phyloP scores from a whole-genome alignment of 1,140 invertebrate genomes.

The Listronotus bonariensis region DNA sequence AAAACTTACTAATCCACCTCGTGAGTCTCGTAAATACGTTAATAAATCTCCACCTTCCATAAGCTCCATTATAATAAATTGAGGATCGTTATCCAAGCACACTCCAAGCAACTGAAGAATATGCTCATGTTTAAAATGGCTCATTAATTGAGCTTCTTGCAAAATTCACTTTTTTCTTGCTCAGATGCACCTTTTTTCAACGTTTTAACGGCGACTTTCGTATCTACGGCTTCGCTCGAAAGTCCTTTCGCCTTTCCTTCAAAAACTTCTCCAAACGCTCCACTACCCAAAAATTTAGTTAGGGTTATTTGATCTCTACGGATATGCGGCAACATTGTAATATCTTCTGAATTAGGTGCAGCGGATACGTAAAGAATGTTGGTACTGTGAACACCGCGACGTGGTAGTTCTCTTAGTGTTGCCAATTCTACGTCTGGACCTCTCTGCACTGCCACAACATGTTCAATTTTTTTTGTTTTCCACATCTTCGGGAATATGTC shows the following conservation, averaged over 20 bases:
- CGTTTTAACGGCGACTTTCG: conserved; percentile 87
- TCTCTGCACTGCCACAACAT: conserved; percentile 41
- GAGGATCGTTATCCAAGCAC: conserved; percentile 90
- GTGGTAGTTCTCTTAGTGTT: conserved; percentile 81
- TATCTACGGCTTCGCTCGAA: conserved; percentile 60
- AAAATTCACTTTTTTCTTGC: conserved; percentile 92
- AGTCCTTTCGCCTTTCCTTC: conserved; percentile 80
- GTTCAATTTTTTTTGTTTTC: conserved; percentile 41
- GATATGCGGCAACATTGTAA: conserved; percentile 82
- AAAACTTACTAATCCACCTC: conserved; percentile 67
- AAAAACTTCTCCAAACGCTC: conserved; percentile 97
- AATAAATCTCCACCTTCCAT: conserved; percentile 97
- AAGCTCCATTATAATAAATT: conserved; percentile 92
- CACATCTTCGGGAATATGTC: conserved; percentile 26
- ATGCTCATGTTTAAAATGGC: conserved; percentile 95
- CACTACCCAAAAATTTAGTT: conserved; percentile 88
- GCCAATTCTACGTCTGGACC: conserved; percentile 84
- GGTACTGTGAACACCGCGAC: conserved; percentile 72
- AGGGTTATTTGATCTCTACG: conserved; percentile 74
- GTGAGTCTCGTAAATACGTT: conserved; percentile 81
- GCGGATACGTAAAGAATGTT: conserved; percentile 77
- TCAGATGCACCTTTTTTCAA: conserved; percentile 89
- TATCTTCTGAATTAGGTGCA: conserved; percentile 61
- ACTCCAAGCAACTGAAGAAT: conserved; percentile 92
- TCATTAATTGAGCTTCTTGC: conserved; percentile 97